Base-by-base conservation (phyloP, 2,888 invertebrate species). In the Harpagoxenus sublaevis region DNA sequence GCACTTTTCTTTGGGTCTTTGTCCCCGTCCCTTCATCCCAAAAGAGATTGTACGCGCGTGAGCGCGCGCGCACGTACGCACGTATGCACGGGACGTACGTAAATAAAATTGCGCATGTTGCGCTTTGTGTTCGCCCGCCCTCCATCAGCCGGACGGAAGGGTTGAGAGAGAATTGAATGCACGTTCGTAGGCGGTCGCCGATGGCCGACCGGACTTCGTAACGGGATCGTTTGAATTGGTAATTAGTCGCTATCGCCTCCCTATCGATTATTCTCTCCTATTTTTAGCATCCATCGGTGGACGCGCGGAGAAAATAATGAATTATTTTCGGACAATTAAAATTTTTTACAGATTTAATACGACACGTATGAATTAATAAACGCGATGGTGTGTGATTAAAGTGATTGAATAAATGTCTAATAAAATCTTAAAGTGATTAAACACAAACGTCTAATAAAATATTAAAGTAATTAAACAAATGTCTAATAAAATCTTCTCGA, bases 211-310 rank as follows among this genome's bases (percentile, higher is more conserved):
- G 57, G 45, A 53, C 57, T 48, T 70, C 48, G 83, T 75, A 75
- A 79, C 83, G 82, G 74, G 57, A 79, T 86, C 86, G 78, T 84
- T 88, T 87, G 73, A 86, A 85, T 86, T 87, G 84, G 84, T 87
- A 88, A 89, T 88, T 87, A 79, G 45, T 66, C 51, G 31, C 68
- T 62, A 66, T 79, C 75, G 10, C 31, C 23, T 18, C 35, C 18
- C 45, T 71, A 68, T 78, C 45, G 68, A 78, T 78, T 68, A 55
- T 57, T 79, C 48, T 48, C 23, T 71, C 57, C 60, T 60, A 79
- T 79, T 79, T 79, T 79, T 39, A 53, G 31, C 55, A 3, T 31
- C 9, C n/a, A 68, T 45, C 8, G 4, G 1, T 1, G 39, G 12
- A 0, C 5, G 18, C 18, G 31, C 6, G 10, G 18, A 31, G 28